Base-by-base conservation (phyloP, 2,113 vertebrate species). In the Sialia sialis region DNA sequence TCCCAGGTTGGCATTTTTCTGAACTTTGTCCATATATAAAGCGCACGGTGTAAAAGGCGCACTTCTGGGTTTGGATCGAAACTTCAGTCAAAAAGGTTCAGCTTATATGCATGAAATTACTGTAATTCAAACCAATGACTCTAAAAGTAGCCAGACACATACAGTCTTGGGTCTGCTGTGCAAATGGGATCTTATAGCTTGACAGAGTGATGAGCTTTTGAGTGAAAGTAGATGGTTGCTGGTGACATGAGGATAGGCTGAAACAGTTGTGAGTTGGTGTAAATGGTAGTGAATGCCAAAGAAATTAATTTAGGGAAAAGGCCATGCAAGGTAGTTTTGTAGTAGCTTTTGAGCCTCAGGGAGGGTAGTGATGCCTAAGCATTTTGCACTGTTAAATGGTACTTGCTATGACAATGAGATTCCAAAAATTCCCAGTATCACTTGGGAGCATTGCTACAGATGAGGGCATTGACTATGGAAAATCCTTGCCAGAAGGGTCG, bases 401-500 rank as follows among this genome's bases (percentile, higher is more conserved):
- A 14, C 20, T 58, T 54, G n/a, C 6, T 63, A 0, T 22, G 48
- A 60, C 64, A 49, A 22, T 22, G 41, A 30, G 13, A 18, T 60
- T 14, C 58, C 20, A 72, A 60, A 67, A 43, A 23, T 25, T 66
- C 26, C 30, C 30, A 38, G 2, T 34, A 23, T 46, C 41, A 30
- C 19, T 11, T 59, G 29, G n/a, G 29, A 92, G 26, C 16, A 9
- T 74, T 86, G 68, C 29, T 54, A 14, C 32, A 4, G 29, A 11
- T 44, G 54, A 90, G 32, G 16, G 16, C 0, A 0, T 2, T 3
- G 32, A 10, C 30, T 76, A 9, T 34, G 46, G 63, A 86, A 82
- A 58, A 55, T 54, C 46, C 44, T 68, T 3, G 1, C 25, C 14
- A 26, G n/a, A 56, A 52, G 13, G 8, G 7, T 30, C 54, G 10